Percentiles rank a stretch among this genome's conserved stretches.
phyloP scores from a whole-genome alignment of 2,797 vertebrate genomes.

The Neostethus bicornis region DNA sequence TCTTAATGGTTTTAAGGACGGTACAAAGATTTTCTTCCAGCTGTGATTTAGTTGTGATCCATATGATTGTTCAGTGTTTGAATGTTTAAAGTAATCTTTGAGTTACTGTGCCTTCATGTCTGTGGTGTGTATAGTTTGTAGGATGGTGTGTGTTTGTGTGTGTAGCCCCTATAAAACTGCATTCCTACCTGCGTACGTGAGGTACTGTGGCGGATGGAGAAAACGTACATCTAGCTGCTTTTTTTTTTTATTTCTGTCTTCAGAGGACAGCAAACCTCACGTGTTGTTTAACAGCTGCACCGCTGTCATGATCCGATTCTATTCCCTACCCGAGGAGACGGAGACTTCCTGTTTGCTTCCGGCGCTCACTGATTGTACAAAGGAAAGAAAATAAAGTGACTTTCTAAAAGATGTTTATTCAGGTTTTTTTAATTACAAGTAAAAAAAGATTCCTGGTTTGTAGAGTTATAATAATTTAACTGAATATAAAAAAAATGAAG shows the following conservation, averaged over 20 bases:
- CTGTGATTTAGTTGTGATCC: constrained; percentile 44
- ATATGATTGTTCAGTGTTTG: constrained; percentile 44
- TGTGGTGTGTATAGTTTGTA: constrained; percentile 46
- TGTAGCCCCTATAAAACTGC: constrained; percentile 52
- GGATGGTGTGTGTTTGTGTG: constrained; percentile 19
- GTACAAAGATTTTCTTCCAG: constrained; percentile 27
- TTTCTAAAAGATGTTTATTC: constrained; percentile 54
- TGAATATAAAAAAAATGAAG: too few relatives aligned
- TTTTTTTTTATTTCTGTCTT: background rate
- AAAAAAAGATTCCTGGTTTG: too few relatives aligned
- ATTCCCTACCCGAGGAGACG: constrained; percentile 29
- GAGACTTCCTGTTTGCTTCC: constrained; percentile 55
- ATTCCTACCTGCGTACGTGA: constrained; percentile 49
- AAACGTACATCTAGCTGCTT: constrained; percentile 42
- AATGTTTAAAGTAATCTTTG: constrained; percentile 13
- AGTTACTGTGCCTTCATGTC: constrained; percentile 50
- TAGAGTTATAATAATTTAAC: too few relatives aligned
- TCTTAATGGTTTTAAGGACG: constrained; percentile 59
- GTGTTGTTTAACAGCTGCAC: constrained; percentile 40
- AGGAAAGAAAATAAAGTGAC: constrained; percentile 64
- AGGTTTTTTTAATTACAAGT: too few relatives aligned
- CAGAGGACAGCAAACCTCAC: constrained; percentile 25
- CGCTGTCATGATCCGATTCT: constrained; percentile 24
- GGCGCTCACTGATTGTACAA: constrained; percentile 76
- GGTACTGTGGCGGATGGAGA: constrained; percentile 45